A percentile compares a stretch with the other conserved stretches of the same genome.
phyloP scores from a whole-genome alignment of 2,888 invertebrate genomes.

The Sminthurides aquaticus region DNA sequence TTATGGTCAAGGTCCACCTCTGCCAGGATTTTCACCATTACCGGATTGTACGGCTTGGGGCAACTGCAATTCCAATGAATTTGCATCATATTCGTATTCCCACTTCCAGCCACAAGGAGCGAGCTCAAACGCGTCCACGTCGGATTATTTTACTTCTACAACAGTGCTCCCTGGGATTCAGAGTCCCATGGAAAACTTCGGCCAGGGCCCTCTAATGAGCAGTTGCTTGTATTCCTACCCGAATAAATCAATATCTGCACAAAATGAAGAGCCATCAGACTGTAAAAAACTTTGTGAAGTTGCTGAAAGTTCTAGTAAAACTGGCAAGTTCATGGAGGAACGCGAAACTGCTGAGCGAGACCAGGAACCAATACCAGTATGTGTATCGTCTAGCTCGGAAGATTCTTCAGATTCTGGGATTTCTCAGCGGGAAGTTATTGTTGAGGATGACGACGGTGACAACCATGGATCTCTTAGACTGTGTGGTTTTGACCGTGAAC shows the following conservation, averaged over 20 bases:
- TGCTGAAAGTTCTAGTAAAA: neutral
- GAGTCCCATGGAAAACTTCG: neutral
- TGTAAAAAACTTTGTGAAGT: neutral
- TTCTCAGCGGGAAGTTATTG: constrained; percentile 17
- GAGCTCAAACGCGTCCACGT: constrained; percentile 1
- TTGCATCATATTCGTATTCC: constrained; percentile 8
- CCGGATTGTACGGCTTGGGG: constrained; percentile 20
- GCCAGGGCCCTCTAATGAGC: neutral
- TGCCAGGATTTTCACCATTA: constrained; percentile 25
- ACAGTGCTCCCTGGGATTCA: constrained; percentile 1
- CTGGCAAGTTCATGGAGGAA: neutral
- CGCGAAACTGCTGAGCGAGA: neutral
- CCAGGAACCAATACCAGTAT: neutral
- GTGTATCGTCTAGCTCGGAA: constrained; percentile 19
- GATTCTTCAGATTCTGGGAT: constrained; percentile 21
- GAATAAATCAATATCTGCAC: neutral
- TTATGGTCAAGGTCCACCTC: constrained; percentile 21
- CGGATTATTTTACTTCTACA: neutral
- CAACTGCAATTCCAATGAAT: constrained; percentile 21
- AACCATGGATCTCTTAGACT: constrained; percentile 19
- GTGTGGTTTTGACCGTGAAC: constrained; percentile 23
- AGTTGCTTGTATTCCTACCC: constrained; percentile 4
- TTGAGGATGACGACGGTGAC: constrained; percentile 24
- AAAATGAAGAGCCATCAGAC: neutral
- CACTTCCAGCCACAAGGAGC: constrained; percentile 9